phyloP scores from a whole-genome alignment of 2,797 vertebrate species.

The Xenops minutus region DNA sequence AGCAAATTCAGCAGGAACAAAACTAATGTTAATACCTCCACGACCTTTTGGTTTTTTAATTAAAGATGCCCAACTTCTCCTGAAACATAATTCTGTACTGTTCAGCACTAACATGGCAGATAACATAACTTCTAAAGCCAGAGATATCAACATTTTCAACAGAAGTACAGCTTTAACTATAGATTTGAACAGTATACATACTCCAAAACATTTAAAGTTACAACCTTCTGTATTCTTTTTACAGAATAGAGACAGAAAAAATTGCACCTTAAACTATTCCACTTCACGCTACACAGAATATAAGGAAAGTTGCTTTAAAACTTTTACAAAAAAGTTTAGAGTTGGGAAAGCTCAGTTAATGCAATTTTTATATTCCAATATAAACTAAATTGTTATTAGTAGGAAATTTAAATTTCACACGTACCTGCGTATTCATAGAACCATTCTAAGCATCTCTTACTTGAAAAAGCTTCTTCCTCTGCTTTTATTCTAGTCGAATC shows the following conservation, averaged over 20 bases:
- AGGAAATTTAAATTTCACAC: conserved; percentile 15
- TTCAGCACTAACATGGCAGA: background rate
- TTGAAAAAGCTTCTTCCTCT: conserved; percentile 95
- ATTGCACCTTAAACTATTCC: conserved; percentile 13
- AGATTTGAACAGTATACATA: background rate
- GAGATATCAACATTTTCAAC: background rate
- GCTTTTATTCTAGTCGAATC: conserved; percentile 91
- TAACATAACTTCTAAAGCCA: background rate
- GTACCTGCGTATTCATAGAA: conserved; percentile 99
- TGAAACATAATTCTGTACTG: background rate
- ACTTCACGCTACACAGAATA: conserved; percentile 12
- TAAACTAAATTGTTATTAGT: background rate
- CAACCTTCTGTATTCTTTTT: background rate
- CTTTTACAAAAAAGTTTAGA: background rate
- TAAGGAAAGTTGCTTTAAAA: background rate
- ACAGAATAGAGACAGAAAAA: background rate
- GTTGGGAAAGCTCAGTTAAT: background rate
- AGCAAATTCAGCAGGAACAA: background rate
- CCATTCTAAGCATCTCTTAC: conserved; percentile 98
- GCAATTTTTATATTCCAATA: background rate
- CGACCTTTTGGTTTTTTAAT: background rate
- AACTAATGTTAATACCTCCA: background rate
- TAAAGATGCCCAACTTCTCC: background rate
- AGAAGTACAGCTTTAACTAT: background rate
- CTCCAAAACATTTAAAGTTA: background rate